Evolutionary conservation across 2,888 invertebrate species (phyloP), one percentile per base, ranked within the genome.

Genomic region (Luperina nickerlii): DNA sequence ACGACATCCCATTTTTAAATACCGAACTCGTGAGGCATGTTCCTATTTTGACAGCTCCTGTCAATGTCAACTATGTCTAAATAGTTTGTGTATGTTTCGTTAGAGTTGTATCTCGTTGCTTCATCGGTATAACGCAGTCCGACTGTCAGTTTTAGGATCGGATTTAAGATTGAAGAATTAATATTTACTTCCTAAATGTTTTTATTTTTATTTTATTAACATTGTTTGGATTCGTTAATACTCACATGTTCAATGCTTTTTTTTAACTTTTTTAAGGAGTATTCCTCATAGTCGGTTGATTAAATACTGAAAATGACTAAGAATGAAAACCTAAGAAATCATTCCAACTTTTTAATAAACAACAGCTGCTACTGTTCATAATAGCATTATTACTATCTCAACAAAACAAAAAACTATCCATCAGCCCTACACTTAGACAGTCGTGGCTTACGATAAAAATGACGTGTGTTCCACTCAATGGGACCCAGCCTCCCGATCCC

Each of bases 41-140:
- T 91, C 86, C 84, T 94, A 92, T 95, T 95, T 95, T 95, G 95
- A 95, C 95, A 95, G 94, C 89, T 68, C 88, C 91, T 94, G 95
- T 95, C 95, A 95, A 89, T 94, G 94, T 95, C 94, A 93, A 80
- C 80, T 78, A 73, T 75, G 80, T 85, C 80, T 84, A 81, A 84
- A 87, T 74, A 82, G 82, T 74, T 85, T 78, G 73, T 81, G 62
- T 82, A 70, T 70, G 81, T 76, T 82, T 74, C 69, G 72, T 78
- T 81, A 62, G 60, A 76, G 67, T 74, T 75, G 27, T 84, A 86
- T 88, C 87, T 83, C 20, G 82, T 81, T 81, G 74, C 76, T 85
- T 81, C 83, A 85, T 87, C 81, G 51, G 77, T 75, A 76, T 79
- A 84, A 79, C 67, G 74, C 68, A 78, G 67, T 82, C 18, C 8